Evolutionary conservation across 2,888 invertebrate genomes (phyloP).

Genomic region (Andricus curvator): DNA sequence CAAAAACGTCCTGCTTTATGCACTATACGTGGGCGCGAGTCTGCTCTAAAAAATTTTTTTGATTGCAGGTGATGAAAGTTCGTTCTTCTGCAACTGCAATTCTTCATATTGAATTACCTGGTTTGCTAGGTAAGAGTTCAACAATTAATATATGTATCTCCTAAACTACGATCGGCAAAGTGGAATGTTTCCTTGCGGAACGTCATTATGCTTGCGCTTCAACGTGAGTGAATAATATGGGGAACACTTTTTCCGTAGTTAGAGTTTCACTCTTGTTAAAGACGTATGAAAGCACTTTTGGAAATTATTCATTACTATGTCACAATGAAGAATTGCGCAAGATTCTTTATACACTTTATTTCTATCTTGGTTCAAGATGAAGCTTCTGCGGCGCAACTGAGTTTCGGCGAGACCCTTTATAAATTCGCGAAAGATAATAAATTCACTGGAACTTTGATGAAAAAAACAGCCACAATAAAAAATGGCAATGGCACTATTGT

Average conservation of each 20-base stretch:
- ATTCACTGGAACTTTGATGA: neutral
- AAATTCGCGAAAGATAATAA: neutral
- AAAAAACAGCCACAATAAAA: neutral
- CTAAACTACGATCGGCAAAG: no score
- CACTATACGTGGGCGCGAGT: no score
- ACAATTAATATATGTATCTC: neutral
- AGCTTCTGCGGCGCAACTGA: neutral
- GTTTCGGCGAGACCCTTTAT: neutral
- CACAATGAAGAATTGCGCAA: no score
- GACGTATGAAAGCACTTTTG: no score
- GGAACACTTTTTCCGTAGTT: no score
- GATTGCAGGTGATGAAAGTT: constrained; percentile 39
- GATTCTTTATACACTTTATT: neutral
- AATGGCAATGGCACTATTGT: neutral
- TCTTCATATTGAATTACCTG: constrained; percentile 54
- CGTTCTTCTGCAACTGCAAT: constrained; percentile 46
- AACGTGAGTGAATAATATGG: no score
- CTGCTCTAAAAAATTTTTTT: neutral
- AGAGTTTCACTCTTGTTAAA: no score
- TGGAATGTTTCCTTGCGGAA: no score
- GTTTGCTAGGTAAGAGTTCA: neutral
- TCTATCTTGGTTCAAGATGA: neutral
- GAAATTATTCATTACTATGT: no score
- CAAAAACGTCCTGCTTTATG: no score
- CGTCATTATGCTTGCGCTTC: no score